Conservation (phyloP, 2,113 vertebrate species). For the Saccopteryx bilineata region DNA sequence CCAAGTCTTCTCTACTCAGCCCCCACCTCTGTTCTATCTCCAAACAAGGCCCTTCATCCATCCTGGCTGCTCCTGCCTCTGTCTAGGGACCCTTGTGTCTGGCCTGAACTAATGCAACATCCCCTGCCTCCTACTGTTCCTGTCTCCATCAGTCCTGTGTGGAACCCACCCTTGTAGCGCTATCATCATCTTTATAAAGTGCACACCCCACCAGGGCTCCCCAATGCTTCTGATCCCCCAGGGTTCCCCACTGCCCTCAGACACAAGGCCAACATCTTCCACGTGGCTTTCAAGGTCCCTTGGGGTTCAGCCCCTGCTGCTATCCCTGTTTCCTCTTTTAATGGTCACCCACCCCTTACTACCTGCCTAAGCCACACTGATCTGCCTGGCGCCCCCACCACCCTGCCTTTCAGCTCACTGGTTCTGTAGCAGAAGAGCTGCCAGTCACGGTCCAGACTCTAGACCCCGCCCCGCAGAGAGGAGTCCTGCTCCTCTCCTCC, state of each 20-base stretch:
- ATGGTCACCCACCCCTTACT: fast-evolving
- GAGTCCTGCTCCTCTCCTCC: not conserved
- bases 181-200: not conserved
- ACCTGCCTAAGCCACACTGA: not conserved
- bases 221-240: not conserved
- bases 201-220: not conserved
- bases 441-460: fast-evolving
- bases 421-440: not conserved
- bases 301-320: not conserved
- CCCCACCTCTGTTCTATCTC: not conserved
- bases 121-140: not conserved
- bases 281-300: not conserved
- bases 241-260: not conserved
- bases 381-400: fast-evolving
- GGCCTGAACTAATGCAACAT: not conserved
- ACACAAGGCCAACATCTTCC: not conserved
- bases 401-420: not conserved
- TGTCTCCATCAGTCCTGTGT: not conserved
- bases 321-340: not conserved
- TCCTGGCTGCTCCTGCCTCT: no score
- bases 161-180: fast-evolving
- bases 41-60: not conserved
- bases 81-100: not conserved
- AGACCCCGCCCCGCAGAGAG: not conserved
- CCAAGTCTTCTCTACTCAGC: not conserved